A percentile compares a stretch with the other conserved stretches of the same genome.
Evolutionary conservation across 2,888 invertebrate species (phyloP).

Genomic region (Epiblema foenella): DNA sequence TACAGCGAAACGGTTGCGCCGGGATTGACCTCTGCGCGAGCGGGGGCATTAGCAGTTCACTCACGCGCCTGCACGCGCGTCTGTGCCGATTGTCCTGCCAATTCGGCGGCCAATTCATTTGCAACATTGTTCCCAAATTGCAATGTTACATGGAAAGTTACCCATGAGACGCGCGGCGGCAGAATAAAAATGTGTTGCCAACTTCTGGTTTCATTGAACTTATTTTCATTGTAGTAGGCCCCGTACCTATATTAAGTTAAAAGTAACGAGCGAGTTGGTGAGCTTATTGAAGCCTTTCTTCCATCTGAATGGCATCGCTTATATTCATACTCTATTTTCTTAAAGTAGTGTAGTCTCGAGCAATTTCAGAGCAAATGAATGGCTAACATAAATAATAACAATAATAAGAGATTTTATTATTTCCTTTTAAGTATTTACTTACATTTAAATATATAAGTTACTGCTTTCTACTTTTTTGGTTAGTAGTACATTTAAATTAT

Average conservation of each 20-base stretch:
- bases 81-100: conserved; percentile 63
- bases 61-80: conserved; percentile 61
- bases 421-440: too few relatives aligned
- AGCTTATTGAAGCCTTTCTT: too few relatives aligned
- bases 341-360: too few relatives aligned
- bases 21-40: conserved; percentile 54
- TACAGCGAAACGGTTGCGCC: conserved; percentile 54
- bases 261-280: not conserved
- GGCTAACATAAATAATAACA: too few relatives aligned
- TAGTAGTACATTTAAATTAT: too few relatives aligned
- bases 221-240: not conserved
- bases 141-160: conserved; percentile 66
- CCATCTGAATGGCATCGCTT: too few relatives aligned
- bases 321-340: too few relatives aligned
- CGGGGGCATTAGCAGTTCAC: conserved; percentile 58
- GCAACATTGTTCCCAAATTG: conserved; percentile 72
- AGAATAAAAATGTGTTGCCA: conserved; percentile 55
- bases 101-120: conserved; percentile 68
- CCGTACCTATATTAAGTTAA: not conserved
- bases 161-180: conserved; percentile 53
- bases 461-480: too few relatives aligned
- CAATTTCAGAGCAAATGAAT: too few relatives aligned
- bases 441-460: too few relatives aligned
- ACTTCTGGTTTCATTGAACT: conserved; percentile 31
- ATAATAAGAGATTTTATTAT: too few relatives aligned